Evolutionary conservation across 2,888 invertebrate genomes (phyloP).

Genomic region (Epirrhoe tristata): DNA sequence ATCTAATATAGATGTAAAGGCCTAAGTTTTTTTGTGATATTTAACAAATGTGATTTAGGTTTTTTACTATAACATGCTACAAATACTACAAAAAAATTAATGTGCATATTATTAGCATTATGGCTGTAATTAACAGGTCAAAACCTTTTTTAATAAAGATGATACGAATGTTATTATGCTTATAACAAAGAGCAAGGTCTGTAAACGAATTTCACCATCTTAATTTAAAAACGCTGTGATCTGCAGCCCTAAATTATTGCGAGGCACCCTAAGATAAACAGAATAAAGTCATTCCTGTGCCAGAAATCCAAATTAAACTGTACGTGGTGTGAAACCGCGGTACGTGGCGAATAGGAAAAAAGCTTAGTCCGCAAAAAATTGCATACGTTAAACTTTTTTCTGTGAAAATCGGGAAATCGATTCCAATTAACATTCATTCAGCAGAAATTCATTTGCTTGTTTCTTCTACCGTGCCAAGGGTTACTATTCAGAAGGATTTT

Average conservation of each 20-base stretch:
- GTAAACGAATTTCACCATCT: constrained; percentile 6
- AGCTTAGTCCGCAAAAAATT: constrained; percentile 28
- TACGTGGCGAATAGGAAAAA: constrained; percentile 24
- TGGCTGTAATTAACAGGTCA: no score
- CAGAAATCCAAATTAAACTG: constrained; percentile 36
- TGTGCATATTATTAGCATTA: no score
- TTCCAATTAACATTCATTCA: constrained; percentile 9
- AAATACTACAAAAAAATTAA: no score
- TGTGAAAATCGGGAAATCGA: constrained; percentile 14
- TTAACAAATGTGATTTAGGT: no score
- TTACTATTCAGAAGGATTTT: neutral
- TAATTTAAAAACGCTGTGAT: constrained; percentile 15
- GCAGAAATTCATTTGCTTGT: neutral
- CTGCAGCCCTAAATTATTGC: constrained; percentile 20
- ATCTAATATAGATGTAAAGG: no score
- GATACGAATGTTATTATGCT: neutral
- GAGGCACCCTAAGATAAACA: constrained; percentile 27
- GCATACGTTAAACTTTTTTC: constrained; percentile 29
- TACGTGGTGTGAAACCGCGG: constrained; percentile 26
- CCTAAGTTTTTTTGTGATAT: no score
- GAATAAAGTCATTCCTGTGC: constrained; percentile 33
- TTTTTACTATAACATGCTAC: no score
- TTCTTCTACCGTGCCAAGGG: neutral
- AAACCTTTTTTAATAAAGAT: no score
- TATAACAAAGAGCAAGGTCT: neutral